phyloP scores from a whole-genome alignment of 2,113 vertebrate species.

The Galeopterus variegatus region DNA sequence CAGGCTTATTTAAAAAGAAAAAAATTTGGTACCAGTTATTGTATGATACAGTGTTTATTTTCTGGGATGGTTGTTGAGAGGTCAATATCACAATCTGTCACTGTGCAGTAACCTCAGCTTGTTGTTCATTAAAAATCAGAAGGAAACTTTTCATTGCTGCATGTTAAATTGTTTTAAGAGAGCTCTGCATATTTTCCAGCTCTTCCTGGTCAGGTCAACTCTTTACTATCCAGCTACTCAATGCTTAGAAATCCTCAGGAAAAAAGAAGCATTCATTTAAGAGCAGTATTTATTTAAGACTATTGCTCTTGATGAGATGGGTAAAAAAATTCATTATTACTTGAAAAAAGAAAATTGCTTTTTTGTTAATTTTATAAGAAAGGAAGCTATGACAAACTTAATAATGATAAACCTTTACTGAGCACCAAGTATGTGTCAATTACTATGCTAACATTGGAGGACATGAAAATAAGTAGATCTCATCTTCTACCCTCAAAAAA shows the following conservation, averaged over 20 bases:
- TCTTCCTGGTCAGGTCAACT: not conserved
- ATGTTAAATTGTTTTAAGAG: slow-evolving; percentile 18
- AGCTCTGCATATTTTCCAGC: not conserved
- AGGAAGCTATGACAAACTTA: not conserved
- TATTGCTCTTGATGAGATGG: not conserved
- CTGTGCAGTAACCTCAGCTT: not conserved
- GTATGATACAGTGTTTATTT: slow-evolving; percentile 61
- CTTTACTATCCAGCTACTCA: not conserved
- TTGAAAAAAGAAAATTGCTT: not conserved
- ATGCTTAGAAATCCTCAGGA: not conserved
- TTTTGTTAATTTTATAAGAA: not conserved
- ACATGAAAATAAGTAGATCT: not conserved
- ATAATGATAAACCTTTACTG: not conserved
- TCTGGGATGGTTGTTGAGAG: slow-evolving; percentile 23
- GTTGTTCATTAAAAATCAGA: slow-evolving; percentile 57
- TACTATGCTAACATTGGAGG: not conserved
- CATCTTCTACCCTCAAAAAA: not conserved
- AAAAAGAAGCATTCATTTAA: not conserved
- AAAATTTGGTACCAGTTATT: slow-evolving; percentile 6
- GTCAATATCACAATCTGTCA: slow-evolving; percentile 62
- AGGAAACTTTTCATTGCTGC: slow-evolving; percentile 41
- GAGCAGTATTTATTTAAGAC: not conserved
- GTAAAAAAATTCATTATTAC: not conserved
- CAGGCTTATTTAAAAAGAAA: not conserved
- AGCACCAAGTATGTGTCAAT: not conserved